phyloP scores from a whole-genome alignment of 2,113 vertebrate species.

The Ondatra zibethicus region DNA sequence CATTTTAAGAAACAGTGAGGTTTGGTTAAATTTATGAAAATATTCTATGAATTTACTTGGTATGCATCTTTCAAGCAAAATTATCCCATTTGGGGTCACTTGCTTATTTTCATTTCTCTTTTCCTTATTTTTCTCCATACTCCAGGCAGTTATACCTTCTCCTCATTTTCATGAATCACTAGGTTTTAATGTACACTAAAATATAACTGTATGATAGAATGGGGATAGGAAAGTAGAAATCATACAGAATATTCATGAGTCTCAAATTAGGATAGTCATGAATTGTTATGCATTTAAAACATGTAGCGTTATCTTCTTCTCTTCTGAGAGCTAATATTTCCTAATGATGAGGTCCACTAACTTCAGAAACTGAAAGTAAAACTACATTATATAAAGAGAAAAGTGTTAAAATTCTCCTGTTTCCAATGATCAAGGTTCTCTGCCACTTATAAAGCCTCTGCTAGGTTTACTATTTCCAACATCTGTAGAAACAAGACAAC shows the following conservation, averaged over 20 bases:
- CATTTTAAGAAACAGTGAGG: background rate
- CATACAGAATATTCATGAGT: background rate
- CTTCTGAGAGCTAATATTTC: background rate
- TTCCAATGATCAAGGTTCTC: slow-evolving; percentile 41
- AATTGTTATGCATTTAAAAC: slow-evolving; percentile 1
- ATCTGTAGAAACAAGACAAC: slow-evolving; percentile 70
- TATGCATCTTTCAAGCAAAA: slow-evolving; percentile 21
- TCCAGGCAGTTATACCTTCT: background rate
- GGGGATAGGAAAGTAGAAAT: background rate
- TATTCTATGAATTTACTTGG: background rate
- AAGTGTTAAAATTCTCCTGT: slow-evolving; percentile 46
- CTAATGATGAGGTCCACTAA: background rate
- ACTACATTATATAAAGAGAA: slow-evolving; percentile 9
- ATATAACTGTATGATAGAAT: background rate
- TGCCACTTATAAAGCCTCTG: slow-evolving; percentile 63
- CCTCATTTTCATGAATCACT: background rate
- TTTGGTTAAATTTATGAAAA: slow-evolving; percentile 48
- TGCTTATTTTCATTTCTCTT: slow-evolving; percentile 8
- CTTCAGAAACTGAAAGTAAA: background rate
- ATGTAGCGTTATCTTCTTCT: background rate
- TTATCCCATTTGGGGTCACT: background rate
- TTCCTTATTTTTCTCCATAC: background rate
- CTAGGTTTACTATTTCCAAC: slow-evolving; percentile 72
- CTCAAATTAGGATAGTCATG: slow-evolving; percentile 29
- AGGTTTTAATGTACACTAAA: accelerated